Evolutionary conservation across 2,888 invertebrate genomes (phyloP).

Genomic region (Mythimna vitellina): DNA sequence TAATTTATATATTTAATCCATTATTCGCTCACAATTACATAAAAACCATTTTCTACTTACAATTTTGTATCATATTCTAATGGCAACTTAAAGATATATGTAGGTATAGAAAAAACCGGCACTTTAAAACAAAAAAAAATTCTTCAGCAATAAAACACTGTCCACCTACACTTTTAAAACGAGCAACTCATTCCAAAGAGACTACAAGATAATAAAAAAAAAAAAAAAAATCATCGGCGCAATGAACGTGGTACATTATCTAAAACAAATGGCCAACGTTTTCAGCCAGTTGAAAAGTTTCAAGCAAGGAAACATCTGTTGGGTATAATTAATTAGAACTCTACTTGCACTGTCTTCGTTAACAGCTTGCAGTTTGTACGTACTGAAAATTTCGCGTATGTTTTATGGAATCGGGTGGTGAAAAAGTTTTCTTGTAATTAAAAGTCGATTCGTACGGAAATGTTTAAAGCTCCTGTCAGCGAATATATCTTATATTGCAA

Average conservation of each 20-base stretch:
- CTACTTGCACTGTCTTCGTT: slow-evolving; percentile 66
- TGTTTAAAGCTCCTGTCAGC: background rate
- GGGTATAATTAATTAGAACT: slow-evolving; percentile 68
- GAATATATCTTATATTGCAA: too few species aligned
- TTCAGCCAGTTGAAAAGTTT: slow-evolving; percentile 55
- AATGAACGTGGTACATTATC: slow-evolving; percentile 51
- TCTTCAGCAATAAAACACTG: background rate
- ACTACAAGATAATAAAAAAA: background rate
- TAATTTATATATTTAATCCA: background rate
- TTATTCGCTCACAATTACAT: background rate
- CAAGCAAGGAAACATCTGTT: slow-evolving; percentile 62
- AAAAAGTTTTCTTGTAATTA: slow-evolving; percentile 9
- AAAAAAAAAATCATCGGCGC: background rate
- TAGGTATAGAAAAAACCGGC: background rate
- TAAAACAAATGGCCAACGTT: slow-evolving; percentile 57
- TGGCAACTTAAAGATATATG: background rate
- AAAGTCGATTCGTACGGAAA: background rate
- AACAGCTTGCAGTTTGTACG: slow-evolving; percentile 61
- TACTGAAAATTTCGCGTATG: slow-evolving; percentile 25
- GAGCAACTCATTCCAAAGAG: slow-evolving; percentile 6
- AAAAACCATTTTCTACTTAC: background rate
- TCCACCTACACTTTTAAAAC: slow-evolving; percentile 1
- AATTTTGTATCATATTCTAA: background rate
- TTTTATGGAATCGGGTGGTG: slow-evolving; percentile 27
- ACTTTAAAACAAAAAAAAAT: background rate